Base-by-base conservation (phyloP, 2,888 invertebrate species). In the Tachina lurida region DNA sequence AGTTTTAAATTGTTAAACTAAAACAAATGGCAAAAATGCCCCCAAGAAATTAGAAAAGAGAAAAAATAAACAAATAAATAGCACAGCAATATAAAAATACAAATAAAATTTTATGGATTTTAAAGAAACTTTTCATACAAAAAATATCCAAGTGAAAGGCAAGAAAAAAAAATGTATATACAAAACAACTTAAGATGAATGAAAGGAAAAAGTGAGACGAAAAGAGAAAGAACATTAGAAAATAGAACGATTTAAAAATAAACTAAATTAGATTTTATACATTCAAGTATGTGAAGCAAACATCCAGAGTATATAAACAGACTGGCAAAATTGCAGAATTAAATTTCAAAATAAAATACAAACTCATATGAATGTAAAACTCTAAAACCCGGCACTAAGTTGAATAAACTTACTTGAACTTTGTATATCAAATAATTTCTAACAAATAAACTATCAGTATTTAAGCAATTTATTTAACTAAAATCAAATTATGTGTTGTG, bases 31-130 rank as follows among this genome's bases (percentile, higher is more conserved):
- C 45, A 41, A 74, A 77, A 67, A 60, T 60, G 19, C 52, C 74
- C 76, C 52, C 12, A 76, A 71, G 80, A 49, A 65, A 76, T 58
- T 70, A 31, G 0, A 31, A 31, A 31, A 31, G 31, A 31, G 7
- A 31, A 31, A 31, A 31, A 31, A 7, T 31, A 31, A 31, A 31
- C 31, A 31, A 31, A 7, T 43, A 68, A 58, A 41, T 60, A 49
- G 13, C 65, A 65, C 12, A 70, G 54, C 15, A 68, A 10, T 45
- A 63, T 22, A 76, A 71, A 84, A 54, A 43, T 63, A 58, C 13
- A 75, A 70, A 80, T 76, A 62, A 65, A 84, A 71, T 80, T 65
- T 63, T 74, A 75, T 78, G 43, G 49, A 39, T 73, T 68, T 77
- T 41, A 58, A 49, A 68, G n/a, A 19, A 77, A 77, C 68, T 62